Conservation (phyloP, 2,113 vertebrate genomes). For the Plecturocebus donacophilus region DNA sequence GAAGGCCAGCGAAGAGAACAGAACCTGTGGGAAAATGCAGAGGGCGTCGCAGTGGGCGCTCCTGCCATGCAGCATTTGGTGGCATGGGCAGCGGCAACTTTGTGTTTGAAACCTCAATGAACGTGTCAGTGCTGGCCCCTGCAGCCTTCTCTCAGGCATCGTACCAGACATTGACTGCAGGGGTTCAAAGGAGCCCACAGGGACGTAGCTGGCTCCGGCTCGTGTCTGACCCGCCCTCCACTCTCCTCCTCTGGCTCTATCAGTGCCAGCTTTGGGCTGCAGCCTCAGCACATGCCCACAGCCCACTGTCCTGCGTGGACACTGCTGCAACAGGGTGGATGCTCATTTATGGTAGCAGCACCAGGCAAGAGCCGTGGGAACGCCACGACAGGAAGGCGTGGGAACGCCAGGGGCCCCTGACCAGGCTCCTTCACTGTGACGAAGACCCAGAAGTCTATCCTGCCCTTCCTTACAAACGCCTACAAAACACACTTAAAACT, state of each 20-base stretch:
- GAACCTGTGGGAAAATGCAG: too few species aligned
- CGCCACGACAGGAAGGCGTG: background rate
- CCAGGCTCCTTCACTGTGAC: background rate
- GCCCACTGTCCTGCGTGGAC: background rate
- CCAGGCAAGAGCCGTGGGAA: background rate
- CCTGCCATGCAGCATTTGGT: background rate
- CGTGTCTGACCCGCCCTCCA: too few species aligned
- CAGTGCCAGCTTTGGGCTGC: background rate
- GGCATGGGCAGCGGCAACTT: too few species aligned
- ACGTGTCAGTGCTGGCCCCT: background rate
- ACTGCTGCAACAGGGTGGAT: too few species aligned
- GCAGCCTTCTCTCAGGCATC: rapidly evolving
- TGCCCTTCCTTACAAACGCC: too few species aligned
- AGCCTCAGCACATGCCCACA: too few species aligned
- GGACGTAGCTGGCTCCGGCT: too few species aligned
- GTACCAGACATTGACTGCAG: background rate
- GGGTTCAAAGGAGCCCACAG: background rate
- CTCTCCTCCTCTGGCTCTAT: background rate
- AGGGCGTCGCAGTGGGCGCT: background rate
- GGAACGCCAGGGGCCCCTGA: too few species aligned
- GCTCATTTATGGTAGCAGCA: too few species aligned
- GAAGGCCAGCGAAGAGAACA: background rate
- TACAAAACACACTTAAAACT: rapidly evolving
- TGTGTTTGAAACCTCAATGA: too few species aligned
- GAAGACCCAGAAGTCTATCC: background rate